phyloP scores from a whole-genome alignment of 1,140 invertebrate genomes.

The Drosophila pseudoobscura region DNA sequence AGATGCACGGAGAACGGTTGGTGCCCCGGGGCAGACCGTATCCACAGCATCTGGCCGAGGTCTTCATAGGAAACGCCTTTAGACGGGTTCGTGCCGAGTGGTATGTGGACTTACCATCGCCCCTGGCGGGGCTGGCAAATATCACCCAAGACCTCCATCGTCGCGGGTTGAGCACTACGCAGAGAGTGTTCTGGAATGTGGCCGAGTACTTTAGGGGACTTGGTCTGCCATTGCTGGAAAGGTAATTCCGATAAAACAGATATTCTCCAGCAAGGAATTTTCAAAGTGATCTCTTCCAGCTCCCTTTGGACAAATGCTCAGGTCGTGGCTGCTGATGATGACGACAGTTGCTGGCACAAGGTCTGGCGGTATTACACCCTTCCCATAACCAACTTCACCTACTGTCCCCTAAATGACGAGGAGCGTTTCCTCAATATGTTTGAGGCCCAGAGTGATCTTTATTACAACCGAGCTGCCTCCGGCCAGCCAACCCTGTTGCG shows the following conservation, averaged over 20 bases:
- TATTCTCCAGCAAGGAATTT: background rate
- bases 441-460: slow-evolving; percentile 61
- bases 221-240: slow-evolving; percentile 60
- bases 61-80: slow-evolving; percentile 73
- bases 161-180: slow-evolving; percentile 55
- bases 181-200: slow-evolving; percentile 72
- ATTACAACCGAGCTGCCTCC: slow-evolving; percentile 54
- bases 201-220: slow-evolving; percentile 66
- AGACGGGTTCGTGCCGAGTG: slow-evolving; percentile 39
- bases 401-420: slow-evolving; percentile 64
- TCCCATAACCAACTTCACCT: slow-evolving; percentile 65
- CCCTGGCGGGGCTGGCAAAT: slow-evolving; percentile 43
- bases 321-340: slow-evolving; percentile 34
- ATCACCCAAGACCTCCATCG: slow-evolving; percentile 62
- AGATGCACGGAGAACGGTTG: slow-evolving; percentile 56
- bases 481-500: slow-evolving; percentile 59
- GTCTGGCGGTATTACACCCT: slow-evolving; percentile 64
- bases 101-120: slow-evolving; percentile 64
- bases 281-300: background rate
- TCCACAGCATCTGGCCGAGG: slow-evolving; percentile 74
- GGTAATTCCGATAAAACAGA: slow-evolving; percentile 26
- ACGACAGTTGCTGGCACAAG: slow-evolving; percentile 71
- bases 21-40: slow-evolving; percentile 56
- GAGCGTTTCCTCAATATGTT: slow-evolving; percentile 76
- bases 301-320: slow-evolving; percentile 58